Percentiles rank a stretch among this genome's conserved stretches.
Conservation (phyloP, 2,888 invertebrate species). For the Saturnia japonica region DNA sequence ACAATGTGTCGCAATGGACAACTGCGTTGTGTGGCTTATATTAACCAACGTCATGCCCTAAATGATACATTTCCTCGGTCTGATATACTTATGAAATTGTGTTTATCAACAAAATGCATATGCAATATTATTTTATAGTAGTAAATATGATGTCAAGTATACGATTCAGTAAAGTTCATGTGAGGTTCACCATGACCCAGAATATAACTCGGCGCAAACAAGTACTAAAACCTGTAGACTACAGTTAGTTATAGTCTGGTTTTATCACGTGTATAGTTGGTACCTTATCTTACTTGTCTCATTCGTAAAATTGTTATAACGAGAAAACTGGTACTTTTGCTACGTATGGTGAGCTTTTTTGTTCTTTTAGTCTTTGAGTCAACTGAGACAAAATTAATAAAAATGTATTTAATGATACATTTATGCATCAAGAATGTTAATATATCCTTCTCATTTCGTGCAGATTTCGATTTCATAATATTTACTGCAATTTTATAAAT, state of each 20-base stretch:
- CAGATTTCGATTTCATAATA: background rate
- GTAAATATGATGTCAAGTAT: slow-evolving; percentile 9
- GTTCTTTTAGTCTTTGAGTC: background rate
- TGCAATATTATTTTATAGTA: background rate
- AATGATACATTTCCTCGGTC: slow-evolving; percentile 17
- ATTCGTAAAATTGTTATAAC: background rate
- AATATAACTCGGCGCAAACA: slow-evolving; percentile 9
- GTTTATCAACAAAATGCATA: slow-evolving; percentile 5
- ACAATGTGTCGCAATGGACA: slow-evolving; percentile 19
- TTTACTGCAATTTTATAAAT: too few relatives aligned
- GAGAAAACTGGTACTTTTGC: background rate
- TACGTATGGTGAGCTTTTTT: background rate
- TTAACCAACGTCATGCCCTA: slow-evolving; percentile 16
- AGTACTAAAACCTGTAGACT: background rate
- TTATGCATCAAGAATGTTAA: too few relatives aligned
- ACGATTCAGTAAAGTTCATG: slow-evolving; percentile 14
- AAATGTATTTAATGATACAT: background rate
- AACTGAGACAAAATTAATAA: background rate
- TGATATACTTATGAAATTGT: slow-evolving; percentile 11
- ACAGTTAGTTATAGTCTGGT: background rate
- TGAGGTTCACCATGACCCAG: slow-evolving; percentile 48
- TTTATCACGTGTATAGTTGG: slow-evolving; percentile 3
- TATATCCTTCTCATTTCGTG: background rate
- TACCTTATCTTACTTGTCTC: background rate
- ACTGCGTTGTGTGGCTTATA: slow-evolving; percentile 1